phyloP scores from a whole-genome alignment of 2,888 invertebrate species.

The Melanchra persicariae region DNA sequence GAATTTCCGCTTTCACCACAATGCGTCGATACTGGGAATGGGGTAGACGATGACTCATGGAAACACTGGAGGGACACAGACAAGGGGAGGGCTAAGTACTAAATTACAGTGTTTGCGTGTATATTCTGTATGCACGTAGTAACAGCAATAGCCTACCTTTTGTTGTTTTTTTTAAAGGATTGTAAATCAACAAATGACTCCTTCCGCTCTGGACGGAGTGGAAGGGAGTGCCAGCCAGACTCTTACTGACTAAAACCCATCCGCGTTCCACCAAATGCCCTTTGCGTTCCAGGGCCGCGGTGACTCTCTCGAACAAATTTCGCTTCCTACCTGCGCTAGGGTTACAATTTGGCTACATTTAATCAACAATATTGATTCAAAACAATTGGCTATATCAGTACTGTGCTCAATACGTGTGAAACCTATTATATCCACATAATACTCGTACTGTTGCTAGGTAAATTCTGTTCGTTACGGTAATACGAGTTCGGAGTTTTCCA shows the following conservation, averaged over 20 bases:
- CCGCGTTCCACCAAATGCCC: no score
- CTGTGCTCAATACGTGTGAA: conserved; percentile 27
- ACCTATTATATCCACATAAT: conserved; percentile 23
- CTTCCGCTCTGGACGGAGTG: no score
- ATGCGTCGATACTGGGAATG: conserved; percentile 57
- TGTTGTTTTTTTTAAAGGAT: no score
- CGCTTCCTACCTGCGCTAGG: conserved; percentile 2
- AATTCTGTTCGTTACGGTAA: conserved; percentile 32
- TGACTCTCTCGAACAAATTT: no score
- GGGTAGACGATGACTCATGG: conserved; percentile 61
- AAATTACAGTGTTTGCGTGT: conserved; percentile 39
- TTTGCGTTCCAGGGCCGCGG: no score
- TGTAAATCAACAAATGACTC: no score
- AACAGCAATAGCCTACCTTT: not conserved
- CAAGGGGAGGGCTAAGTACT: conserved; percentile 49
- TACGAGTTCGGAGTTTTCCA: conserved; percentile 57
- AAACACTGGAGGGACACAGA: conserved; percentile 45
- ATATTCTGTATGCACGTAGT: not conserved
- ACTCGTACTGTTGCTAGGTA: conserved; percentile 46
- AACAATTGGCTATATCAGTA: conserved; percentile 46
- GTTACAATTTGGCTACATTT: conserved; percentile 44
- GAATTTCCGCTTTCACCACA: conserved; percentile 48
- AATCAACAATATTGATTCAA: conserved; percentile 47
- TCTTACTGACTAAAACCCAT: no score
- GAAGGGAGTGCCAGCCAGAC: no score